Conservation (phyloP, 2,888 invertebrate genomes). For the Nymphalis urticae region DNA sequence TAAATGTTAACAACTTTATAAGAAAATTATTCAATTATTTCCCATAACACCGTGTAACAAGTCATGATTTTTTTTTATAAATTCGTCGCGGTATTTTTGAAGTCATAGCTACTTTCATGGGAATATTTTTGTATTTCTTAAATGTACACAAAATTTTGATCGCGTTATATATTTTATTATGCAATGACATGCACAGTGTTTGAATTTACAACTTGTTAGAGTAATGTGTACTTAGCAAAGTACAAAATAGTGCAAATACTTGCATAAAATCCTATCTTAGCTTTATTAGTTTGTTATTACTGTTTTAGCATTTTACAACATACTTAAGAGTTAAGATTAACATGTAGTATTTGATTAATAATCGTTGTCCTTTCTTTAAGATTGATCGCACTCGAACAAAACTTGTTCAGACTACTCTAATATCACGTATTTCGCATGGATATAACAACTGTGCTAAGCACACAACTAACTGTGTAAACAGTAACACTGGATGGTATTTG, state of each 20-base stretch:
- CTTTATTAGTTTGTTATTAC: slow-evolving; percentile 16
- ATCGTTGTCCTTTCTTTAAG: too few species aligned
- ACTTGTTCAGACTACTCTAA: too few species aligned
- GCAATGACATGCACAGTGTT: slow-evolving; percentile 32
- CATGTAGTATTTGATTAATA: too few species aligned
- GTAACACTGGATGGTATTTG: too few species aligned
- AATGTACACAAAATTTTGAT: slow-evolving; percentile 28
- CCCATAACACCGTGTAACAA: slow-evolving; percentile 16
- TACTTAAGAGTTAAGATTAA: background rate
- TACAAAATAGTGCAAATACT: slow-evolving; percentile 31
- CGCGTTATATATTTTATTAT: slow-evolving; percentile 32
- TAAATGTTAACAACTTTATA: background rate
- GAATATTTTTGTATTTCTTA: slow-evolving; percentile 35
- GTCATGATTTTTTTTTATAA: slow-evolving; percentile 4
- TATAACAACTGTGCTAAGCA: too few species aligned
- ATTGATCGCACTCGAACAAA: too few species aligned
- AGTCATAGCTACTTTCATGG: slow-evolving; percentile 30
- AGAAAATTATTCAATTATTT: slow-evolving; percentile 12
- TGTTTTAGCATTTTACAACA: background rate
- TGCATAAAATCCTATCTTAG: slow-evolving; percentile 26
- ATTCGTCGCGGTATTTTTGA: slow-evolving; percentile 24
- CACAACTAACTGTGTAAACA: too few species aligned
- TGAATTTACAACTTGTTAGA: slow-evolving; percentile 29
- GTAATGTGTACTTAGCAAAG: slow-evolving; percentile 30
- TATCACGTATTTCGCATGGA: too few species aligned